Evolutionary conservation across 2,797 vertebrate species (phyloP).

Genomic region (Garrulus glandarius): DNA sequence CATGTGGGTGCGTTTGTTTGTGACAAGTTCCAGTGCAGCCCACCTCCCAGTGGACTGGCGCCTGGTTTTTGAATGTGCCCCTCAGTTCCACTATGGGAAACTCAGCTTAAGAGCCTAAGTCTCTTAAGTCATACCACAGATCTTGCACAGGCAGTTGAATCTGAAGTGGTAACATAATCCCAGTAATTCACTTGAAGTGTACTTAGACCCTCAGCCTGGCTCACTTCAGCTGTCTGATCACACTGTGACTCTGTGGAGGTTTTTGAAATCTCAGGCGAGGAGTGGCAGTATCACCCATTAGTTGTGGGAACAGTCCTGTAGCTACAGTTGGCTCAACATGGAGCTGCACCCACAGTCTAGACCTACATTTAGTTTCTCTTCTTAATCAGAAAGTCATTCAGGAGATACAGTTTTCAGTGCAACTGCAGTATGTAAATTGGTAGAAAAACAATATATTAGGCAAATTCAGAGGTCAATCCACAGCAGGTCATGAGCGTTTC

Average conservation of each 20-base stretch:
- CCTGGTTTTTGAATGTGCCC: accelerated
- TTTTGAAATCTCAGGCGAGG: background rate
- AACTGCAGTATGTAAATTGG: background rate
- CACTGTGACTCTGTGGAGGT: background rate
- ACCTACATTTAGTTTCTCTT: background rate
- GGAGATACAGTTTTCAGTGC: background rate
- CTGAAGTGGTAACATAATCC: background rate
- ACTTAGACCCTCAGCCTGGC: background rate
- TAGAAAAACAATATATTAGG: background rate
- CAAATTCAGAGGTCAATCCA: background rate
- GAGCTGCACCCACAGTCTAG: background rate
- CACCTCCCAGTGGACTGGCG: no score
- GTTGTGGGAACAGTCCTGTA: background rate
- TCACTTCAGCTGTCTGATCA: background rate
- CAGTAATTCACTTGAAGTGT: background rate
- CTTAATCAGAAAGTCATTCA: background rate
- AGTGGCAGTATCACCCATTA: accelerated
- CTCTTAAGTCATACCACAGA: background rate
- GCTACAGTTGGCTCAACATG: background rate
- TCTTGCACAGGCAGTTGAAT: background rate
- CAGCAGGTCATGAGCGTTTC: background rate
- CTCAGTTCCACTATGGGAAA: background rate
- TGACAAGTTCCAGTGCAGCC: background rate
- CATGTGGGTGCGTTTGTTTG: background rate
- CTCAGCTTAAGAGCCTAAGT: background rate